Percentiles rank a stretch among this genome's conserved stretches.
phyloP scores from a whole-genome alignment of 2,113 vertebrate genomes.

The Elanoides forficatus region DNA sequence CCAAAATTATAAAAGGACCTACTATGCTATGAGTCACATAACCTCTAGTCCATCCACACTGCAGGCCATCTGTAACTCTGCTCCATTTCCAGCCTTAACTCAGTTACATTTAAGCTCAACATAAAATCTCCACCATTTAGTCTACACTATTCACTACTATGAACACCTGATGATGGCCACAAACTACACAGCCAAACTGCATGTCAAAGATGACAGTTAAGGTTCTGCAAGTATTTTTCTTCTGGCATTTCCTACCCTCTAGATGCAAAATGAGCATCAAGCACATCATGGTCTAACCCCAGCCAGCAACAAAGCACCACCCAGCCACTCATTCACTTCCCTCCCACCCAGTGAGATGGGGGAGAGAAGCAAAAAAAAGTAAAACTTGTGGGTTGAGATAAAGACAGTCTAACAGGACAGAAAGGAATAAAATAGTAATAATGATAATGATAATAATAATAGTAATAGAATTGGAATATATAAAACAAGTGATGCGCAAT shows the following conservation, averaged over 20 bases:
- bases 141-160: not conserved
- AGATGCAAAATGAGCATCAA: not conserved
- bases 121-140: not conserved
- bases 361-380: no score
- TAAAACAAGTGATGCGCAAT: no score
- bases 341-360: no score
- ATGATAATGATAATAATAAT: no score
- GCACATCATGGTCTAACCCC: no score
- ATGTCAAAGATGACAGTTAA: not conserved
- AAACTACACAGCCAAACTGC: not conserved
- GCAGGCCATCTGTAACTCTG: not conserved
- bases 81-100: not conserved
- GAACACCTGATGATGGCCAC: not conserved
- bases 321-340: no score
- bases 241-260: not conserved
- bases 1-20: not conserved
- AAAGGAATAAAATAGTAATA: no score
- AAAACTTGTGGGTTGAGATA: no score
- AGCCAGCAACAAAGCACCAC: no score
- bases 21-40: not conserved
- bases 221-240: fast-evolving
- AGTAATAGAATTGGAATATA: no score
- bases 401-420: no score
- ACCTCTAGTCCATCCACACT: not conserved
- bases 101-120: not conserved